phyloP scores from a whole-genome alignment of 2,113 vertebrate genomes.

The Bungarus multicinctus region DNA sequence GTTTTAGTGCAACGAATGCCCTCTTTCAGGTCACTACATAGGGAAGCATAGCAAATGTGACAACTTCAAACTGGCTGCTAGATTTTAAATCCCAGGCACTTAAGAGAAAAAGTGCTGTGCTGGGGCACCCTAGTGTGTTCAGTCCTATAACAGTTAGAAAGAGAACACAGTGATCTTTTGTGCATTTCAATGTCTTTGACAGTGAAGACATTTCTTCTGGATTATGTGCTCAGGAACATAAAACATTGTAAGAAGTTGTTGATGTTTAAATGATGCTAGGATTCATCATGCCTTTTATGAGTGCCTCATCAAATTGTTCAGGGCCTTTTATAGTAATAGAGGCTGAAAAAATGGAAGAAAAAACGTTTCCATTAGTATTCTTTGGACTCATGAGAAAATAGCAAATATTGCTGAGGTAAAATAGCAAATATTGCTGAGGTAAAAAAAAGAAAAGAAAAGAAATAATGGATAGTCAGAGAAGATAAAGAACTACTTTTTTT shows the following conservation, averaged over 20 bases:
- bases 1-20: background rate
- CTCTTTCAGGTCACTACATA: background rate
- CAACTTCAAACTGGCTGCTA: background rate
- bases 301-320: background rate
- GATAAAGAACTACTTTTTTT: background rate
- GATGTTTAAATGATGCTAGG: constrained; percentile 24
- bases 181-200: background rate
- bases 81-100: background rate
- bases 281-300: constrained; percentile 4
- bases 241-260: constrained; percentile 10
- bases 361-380: background rate
- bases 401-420: background rate
- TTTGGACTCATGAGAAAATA: background rate
- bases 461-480: background rate
- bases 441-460: no score
- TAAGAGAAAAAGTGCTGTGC: background rate
- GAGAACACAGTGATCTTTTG: background rate
- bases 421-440: background rate
- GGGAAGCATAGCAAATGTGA: background rate
- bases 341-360: background rate
- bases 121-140: background rate
- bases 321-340: constrained; percentile 10
- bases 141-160: background rate
- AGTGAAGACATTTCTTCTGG: background rate
- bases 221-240: background rate